phyloP scores from a whole-genome alignment of 2,113 vertebrate species.

The Aspiorhynchus laticeps region DNA sequence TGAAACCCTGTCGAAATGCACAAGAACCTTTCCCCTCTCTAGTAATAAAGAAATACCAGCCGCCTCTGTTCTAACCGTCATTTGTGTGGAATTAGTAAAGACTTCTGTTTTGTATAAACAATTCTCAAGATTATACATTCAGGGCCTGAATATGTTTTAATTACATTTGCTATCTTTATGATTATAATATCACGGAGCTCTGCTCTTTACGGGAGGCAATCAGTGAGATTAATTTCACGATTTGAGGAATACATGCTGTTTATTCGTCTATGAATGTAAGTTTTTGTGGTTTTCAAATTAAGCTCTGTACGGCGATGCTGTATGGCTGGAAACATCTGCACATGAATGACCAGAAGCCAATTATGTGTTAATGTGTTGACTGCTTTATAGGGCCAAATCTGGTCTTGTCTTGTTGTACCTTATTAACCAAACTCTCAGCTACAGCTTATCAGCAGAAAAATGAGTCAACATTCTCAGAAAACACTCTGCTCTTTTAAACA shows the following conservation, averaged over 20 bases:
- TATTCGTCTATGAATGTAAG: constrained; percentile 24
- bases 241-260: constrained; percentile 18
- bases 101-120: not conserved
- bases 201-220: constrained; percentile 32
- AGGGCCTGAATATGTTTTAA: constrained; percentile 40
- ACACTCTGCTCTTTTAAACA: constrained; percentile 10
- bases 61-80: not conserved
- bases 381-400: not conserved
- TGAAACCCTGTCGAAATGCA: constrained; percentile 23
- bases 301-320: not conserved
- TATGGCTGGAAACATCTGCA: not conserved
- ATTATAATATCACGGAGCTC: constrained; percentile 2
- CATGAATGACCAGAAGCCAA: not conserved
- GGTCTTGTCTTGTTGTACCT: not conserved
- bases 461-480: not conserved
- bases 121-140: constrained; percentile 24
- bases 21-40: not conserved
- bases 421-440: not conserved
- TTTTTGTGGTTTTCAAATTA: constrained; percentile 29
- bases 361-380: constrained; percentile 1
- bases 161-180: constrained; percentile 25
- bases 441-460: constrained; percentile 3
- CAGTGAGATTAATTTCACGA: constrained; percentile 2
- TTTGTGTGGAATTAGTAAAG: not conserved
- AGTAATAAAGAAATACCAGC: not conserved